Evolutionary conservation across 2,797 vertebrate genomes (phyloP).

Genomic region (Decapterus maruadsi): DNA sequence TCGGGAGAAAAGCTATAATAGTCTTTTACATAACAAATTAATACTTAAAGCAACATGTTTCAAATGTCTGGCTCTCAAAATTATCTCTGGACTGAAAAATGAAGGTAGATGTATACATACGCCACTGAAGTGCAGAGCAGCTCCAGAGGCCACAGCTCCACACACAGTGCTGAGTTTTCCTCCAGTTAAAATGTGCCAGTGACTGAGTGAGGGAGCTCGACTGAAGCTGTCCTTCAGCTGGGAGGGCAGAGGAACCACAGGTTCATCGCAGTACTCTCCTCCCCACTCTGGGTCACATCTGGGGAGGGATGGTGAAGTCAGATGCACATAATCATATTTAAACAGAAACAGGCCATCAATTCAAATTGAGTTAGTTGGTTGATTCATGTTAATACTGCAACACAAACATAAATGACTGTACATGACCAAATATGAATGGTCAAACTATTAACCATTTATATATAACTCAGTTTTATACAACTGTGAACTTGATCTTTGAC

Average conservation of each 20-base stretch:
- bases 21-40: constrained; percentile 20
- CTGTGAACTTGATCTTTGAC: too few species aligned
- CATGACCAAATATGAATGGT: neutral
- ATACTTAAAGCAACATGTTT: neutral
- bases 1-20: too few species aligned
- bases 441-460: too few species aligned
- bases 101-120: constrained; percentile 73
- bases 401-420: neutral
- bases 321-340: constrained; percentile 5
- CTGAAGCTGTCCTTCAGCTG: constrained; percentile 99
- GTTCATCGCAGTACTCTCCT: constrained; percentile 94
- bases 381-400: neutral
- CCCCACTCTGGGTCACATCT: constrained; percentile 97
- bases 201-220: constrained; percentile 90
- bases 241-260: constrained; percentile 88
- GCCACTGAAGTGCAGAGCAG: constrained; percentile 97
- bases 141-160: constrained; percentile 95
- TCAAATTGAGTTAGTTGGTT: neutral
- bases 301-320: constrained; percentile 25
- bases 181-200: constrained; percentile 95
- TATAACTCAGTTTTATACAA: too few species aligned
- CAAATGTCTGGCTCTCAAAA: neutral
- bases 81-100: neutral
- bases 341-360: constrained; percentile 1
- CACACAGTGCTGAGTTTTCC: constrained; percentile 96